Conservation (phyloP, 2,888 invertebrate genomes). For the Lampropteryx suffumata region DNA sequence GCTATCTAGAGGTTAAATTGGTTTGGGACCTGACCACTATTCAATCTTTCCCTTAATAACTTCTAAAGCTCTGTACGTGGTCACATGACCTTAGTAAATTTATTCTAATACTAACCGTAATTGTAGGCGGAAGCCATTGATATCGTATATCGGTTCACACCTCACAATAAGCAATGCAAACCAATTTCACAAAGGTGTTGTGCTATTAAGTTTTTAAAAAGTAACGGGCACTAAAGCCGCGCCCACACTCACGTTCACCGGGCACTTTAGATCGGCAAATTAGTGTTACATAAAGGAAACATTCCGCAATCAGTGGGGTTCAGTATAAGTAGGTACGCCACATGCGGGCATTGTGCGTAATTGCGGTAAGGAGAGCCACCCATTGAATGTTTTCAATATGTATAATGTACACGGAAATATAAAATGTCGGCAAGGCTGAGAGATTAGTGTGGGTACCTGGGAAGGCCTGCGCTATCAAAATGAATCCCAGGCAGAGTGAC, state of each 20-base stretch:
- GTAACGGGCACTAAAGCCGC: constrained; percentile 10
- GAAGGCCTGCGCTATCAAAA: too few relatives aligned
- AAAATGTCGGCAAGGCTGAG: too few relatives aligned
- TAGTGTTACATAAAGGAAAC: constrained; percentile 27
- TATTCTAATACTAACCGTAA: too few relatives aligned
- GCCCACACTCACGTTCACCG: constrained; percentile 14
- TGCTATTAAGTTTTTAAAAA: constrained; percentile 2
- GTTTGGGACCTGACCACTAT: too few relatives aligned
- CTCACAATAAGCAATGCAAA: neutral
- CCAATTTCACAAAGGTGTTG: neutral
- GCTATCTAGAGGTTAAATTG: too few relatives aligned
- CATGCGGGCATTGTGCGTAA: constrained; percentile 30
- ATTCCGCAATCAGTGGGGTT: constrained; percentile 22
- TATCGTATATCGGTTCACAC: neutral
- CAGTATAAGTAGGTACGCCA: constrained; percentile 19
- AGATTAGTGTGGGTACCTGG: too few relatives aligned
- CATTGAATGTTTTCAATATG: neutral
- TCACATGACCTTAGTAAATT: too few relatives aligned
- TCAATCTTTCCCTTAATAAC: too few relatives aligned
- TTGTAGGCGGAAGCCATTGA: too few relatives aligned
- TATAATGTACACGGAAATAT: too few relatives aligned
- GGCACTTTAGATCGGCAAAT: constrained; percentile 24
- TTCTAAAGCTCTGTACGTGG: too few relatives aligned
- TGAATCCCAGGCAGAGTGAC: too few relatives aligned
- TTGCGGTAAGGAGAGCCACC: constrained; percentile 10